Percentiles rank a stretch among this genome's conserved stretches.
These are phyloP conservation scores for Otus sunia DNA, from an alignment of 2,113 vertebrate genomes.

Conservation along the genomic window DNA sequence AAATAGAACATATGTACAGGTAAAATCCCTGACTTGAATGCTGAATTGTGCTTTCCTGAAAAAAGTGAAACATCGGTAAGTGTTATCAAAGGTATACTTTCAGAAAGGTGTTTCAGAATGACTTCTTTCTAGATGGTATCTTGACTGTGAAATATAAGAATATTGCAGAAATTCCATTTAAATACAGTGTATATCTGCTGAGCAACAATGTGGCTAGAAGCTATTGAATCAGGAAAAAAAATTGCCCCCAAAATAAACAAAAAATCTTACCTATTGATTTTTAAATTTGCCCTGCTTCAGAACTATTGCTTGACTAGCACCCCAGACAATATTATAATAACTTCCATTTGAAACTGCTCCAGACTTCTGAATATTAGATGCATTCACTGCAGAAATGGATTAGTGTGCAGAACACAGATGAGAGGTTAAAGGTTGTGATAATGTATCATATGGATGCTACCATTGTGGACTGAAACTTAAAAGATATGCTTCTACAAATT, in stretches of 20 bases:
- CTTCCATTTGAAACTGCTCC: not conserved
- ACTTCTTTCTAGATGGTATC: not conserved
- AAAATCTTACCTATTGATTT: not conserved
- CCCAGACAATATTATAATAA: not conserved
- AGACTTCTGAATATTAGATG: not conserved
- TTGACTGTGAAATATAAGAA: not conserved
- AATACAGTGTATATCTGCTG: not conserved
- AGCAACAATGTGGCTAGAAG: not conserved
- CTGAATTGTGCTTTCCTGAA: not conserved
- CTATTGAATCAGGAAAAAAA: not conserved
- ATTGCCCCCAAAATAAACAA: not conserved
- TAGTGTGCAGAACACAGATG: not conserved
- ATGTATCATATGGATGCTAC: not conserved
- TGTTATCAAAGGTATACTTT: not conserved
- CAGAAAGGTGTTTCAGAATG: not conserved
- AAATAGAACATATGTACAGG: not conserved
- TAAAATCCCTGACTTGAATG: not conserved
- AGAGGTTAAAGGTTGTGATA: not conserved
- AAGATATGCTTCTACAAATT: not conserved
- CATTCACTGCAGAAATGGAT: not conserved
- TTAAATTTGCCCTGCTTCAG: not conserved
- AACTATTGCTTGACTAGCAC: not conserved
- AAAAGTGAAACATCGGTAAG: not conserved
- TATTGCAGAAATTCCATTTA: not conserved
- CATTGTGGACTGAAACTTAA: not conserved